phyloP scores from a whole-genome alignment of 2,113 vertebrate genomes.

The Myiagra hebetior region DNA sequence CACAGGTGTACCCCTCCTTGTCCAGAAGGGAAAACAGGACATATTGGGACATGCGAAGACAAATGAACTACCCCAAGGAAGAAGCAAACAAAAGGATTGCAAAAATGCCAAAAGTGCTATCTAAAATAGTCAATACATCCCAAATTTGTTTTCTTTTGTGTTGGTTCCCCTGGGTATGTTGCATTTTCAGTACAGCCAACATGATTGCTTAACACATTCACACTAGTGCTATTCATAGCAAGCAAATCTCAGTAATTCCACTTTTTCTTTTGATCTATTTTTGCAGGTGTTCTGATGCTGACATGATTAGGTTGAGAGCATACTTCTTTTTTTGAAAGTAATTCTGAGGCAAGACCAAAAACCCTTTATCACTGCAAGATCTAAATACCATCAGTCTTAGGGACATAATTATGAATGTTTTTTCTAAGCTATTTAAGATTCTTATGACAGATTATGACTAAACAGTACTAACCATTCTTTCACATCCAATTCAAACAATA shows the following conservation, averaged over 20 bases:
- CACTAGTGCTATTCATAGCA: slow-evolving; percentile 39
- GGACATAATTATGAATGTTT: neutral
- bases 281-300: slow-evolving; percentile 48
- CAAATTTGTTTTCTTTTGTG: neutral
- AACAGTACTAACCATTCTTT: slow-evolving; percentile 21
- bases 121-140: neutral
- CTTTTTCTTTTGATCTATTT: slow-evolving; percentile 61
- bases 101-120: neutral
- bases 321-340: slow-evolving; percentile 21
- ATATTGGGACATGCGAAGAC: too few relatives aligned
- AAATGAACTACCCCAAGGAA: neutral
- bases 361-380: slow-evolving; percentile 9
- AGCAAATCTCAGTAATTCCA: slow-evolving; percentile 14
- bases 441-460: neutral
- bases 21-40: too few relatives aligned
- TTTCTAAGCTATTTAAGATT: slow-evolving; percentile 14
- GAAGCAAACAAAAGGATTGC: neutral
- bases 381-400: neutral
- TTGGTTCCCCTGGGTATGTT: neutral
- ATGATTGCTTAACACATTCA: neutral
- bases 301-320: slow-evolving; percentile 24
- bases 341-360: slow-evolving; percentile 21
- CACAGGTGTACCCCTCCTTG: neutral
- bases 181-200: neutral
- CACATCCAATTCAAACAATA: slow-evolving; percentile 8